Conservation (phyloP, 2,797 vertebrate genomes). For the Oreonectes daqikongensis region DNA sequence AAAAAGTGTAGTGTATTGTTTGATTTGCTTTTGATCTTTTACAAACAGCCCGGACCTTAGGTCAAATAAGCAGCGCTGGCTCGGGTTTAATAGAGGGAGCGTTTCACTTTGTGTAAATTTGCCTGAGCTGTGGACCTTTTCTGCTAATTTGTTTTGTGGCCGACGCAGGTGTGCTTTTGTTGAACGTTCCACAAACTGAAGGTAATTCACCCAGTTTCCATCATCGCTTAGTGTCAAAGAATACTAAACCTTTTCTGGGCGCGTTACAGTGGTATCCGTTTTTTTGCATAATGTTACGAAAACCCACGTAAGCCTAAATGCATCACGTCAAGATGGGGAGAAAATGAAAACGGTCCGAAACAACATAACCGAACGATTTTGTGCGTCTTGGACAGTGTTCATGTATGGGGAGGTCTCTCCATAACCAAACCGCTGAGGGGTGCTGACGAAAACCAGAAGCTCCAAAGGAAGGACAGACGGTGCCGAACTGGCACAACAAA, state of each 20-base stretch:
- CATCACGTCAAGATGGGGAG: not conserved
- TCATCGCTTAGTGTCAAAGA: slow-evolving; percentile 21
- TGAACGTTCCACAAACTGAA: slow-evolving; percentile 23
- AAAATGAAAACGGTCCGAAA: no score
- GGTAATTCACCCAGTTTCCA: slow-evolving; percentile 8
- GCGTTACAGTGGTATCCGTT: not conserved
- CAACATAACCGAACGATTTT: not conserved
- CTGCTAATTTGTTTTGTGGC: slow-evolving; percentile 44
- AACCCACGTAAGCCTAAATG: not conserved
- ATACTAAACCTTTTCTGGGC: slow-evolving; percentile 11
- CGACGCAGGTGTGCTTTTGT: slow-evolving; percentile 44
- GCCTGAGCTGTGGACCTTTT: slow-evolving; percentile 34
- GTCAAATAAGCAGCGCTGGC: not conserved
- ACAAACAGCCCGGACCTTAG: not conserved
- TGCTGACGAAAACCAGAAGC: not conserved
- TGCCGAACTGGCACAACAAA: slow-evolving; percentile 12
- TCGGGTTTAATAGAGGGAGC: not conserved
- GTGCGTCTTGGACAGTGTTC: slow-evolving; percentile 6
- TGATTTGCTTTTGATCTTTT: slow-evolving; percentile 5
- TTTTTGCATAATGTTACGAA: not conserved
- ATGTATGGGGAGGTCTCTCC: slow-evolving; percentile 8
- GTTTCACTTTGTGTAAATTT: slow-evolving; percentile 43
- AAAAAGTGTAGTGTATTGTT: slow-evolving; percentile 43
- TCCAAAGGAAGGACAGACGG: slow-evolving; percentile 8
- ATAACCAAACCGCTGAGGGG: not conserved